Evolutionary conservation across 2,113 vertebrate species (phyloP).

Genomic region (Ellobius talpinus): DNA sequence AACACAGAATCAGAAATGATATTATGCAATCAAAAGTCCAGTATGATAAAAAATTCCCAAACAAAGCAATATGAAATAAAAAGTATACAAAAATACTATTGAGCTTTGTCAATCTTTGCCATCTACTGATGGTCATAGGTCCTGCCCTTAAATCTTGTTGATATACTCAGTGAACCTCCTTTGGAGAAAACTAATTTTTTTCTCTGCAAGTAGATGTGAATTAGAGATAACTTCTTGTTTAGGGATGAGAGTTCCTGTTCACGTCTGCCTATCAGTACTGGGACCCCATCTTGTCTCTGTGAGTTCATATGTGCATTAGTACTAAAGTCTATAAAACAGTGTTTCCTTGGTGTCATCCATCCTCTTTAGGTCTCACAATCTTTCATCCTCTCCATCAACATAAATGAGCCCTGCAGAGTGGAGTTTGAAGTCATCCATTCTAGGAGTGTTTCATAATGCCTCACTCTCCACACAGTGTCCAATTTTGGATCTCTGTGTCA

Average conservation of each 20-base stretch:
- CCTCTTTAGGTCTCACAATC: not conserved
- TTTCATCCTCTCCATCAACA: not conserved
- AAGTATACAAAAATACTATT: not conserved
- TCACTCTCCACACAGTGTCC: not conserved
- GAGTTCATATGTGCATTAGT: not conserved
- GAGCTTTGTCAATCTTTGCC: not conserved
- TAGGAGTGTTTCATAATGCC: not conserved
- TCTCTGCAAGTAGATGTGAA: not conserved
- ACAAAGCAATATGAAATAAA: not conserved
- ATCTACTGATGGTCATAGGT: not conserved
- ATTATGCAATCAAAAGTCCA: not conserved
- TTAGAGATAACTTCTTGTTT: not conserved
- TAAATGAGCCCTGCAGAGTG: not conserved
- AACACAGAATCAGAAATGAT: not conserved
- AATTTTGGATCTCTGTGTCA: not conserved
- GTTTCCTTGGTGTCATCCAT: not conserved
- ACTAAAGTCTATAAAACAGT: not conserved
- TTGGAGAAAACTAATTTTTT: not conserved
- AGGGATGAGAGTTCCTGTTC: not conserved
- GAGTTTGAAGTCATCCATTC: not conserved
- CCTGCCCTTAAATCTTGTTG: not conserved
- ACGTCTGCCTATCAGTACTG: not conserved
- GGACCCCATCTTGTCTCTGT: not conserved
- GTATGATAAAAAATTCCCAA: not conserved
- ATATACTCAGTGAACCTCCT: not conserved